Percentiles rank a stretch among this genome's conserved stretches.
Conservation (phyloP, 2,888 invertebrate species). For the Tryphoninae sp. region DNA sequence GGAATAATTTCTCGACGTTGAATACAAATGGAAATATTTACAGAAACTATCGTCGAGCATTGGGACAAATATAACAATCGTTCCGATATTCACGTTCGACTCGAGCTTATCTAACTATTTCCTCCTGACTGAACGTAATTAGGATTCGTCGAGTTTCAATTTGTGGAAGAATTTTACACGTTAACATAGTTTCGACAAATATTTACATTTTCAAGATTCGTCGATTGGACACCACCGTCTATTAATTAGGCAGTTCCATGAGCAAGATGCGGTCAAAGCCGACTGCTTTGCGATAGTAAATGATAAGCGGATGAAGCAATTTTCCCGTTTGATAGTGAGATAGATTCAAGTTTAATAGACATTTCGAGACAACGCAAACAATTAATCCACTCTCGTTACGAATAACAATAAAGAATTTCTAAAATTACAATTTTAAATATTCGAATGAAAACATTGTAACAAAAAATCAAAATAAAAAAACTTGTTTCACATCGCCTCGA, state of each 20-base stretch:
- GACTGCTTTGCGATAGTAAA: conserved; percentile 16
- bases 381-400: not conserved
- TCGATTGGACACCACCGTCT: not conserved
- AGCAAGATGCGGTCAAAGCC: conserved; percentile 11
- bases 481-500: not conserved
- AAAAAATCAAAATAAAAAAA: too few relatives aligned
- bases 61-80: not conserved
- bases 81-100: too few relatives aligned
- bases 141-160: not conserved
- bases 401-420: too few relatives aligned
- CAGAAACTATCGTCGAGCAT: conserved; percentile 11
- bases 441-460: too few relatives aligned
- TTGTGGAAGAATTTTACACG: not conserved
- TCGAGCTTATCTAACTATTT: too few relatives aligned
- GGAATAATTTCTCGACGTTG: conserved; percentile 37
- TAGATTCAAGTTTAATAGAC: not conserved
- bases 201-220: not conserved
- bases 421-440: too few relatives aligned
- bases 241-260: not conserved
- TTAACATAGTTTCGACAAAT: conserved; percentile 3
- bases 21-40: conserved; percentile 34
- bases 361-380: not conserved
- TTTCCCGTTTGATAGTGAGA: conserved; percentile 9
- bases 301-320: conserved; percentile 31
- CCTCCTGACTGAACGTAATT: not conserved